Evolutionary conservation across 2,888 invertebrate species (phyloP).

Genomic region (Hyles lineata): DNA sequence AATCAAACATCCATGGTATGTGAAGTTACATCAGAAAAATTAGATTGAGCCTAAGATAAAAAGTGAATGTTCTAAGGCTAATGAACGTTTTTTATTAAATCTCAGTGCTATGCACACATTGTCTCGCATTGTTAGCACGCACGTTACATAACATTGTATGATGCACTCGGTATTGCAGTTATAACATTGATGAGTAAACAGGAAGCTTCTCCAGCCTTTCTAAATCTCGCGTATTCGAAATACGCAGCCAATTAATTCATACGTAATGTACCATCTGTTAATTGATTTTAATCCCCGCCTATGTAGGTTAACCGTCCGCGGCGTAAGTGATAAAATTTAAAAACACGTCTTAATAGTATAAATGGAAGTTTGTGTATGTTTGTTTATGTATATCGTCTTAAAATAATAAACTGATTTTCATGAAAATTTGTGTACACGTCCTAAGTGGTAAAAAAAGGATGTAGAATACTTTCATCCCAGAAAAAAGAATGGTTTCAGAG

Average conservation of each 20-base stretch:
- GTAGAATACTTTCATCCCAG: too few species aligned
- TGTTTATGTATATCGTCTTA: too few species aligned
- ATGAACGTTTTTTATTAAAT: neutral
- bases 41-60: too few species aligned
- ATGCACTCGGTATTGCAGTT: constrained; percentile 17
- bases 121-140: neutral
- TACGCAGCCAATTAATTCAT: constrained; percentile 25
- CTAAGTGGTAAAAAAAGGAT: too few species aligned
- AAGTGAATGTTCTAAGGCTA: too few species aligned
- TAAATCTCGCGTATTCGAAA: constrained; percentile 26
- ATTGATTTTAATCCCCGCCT: constrained; percentile 27
- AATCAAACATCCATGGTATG: too few species aligned
- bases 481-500: too few species aligned
- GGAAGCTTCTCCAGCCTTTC: constrained; percentile 26
- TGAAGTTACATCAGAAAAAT: too few species aligned
- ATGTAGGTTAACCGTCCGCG: constrained; percentile 21
- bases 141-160: neutral
- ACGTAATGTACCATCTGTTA: constrained; percentile 29
- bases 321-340: neutral
- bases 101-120: neutral
- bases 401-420: too few species aligned
- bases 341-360: neutral
- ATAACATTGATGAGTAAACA: constrained; percentile 9
- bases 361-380: too few species aligned
- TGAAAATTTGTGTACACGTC: too few species aligned